Evolutionary conservation across 2,113 vertebrate genomes (phyloP).

Genomic region (Onychostruthus taczanowskii): DNA sequence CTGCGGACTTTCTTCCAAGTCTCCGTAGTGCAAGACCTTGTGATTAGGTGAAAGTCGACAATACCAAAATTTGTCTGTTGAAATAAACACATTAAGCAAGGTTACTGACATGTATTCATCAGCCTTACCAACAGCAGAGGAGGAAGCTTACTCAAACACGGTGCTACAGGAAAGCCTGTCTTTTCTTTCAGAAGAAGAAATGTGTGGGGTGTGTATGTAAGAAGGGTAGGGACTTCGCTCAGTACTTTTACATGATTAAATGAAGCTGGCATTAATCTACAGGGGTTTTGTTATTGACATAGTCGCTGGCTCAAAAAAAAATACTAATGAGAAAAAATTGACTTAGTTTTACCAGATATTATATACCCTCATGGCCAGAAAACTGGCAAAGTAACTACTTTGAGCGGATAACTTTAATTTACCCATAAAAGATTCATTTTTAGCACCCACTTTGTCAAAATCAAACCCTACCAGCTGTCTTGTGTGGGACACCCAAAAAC

Average conservation of each 20-base stretch:
- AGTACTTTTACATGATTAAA: not conserved
- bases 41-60: slow-evolving; percentile 98
- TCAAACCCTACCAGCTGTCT: slow-evolving; percentile 28
- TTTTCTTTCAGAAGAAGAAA: not conserved
- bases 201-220: not conserved
- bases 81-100: not conserved
- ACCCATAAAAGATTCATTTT: not conserved
- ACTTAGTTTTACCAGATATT: not conserved
- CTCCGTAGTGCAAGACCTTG: slow-evolving; percentile 99
- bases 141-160: not conserved
- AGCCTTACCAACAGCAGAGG: not conserved
- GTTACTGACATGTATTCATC: not conserved
- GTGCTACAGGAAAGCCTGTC: not conserved
- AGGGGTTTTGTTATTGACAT: not conserved
- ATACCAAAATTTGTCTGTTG: slow-evolving; percentile 97
- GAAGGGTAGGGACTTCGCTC: not conserved
- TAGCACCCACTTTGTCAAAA: not conserved
- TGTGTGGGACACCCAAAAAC: slow-evolving; percentile 37
- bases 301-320: not conserved
- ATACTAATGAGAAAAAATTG: not conserved
- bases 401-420: not conserved
- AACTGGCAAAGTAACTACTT: not conserved
- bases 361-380: not conserved
- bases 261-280: not conserved
- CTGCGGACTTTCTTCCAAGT: slow-evolving; percentile 96